Evolutionary conservation across 2,797 vertebrate genomes (phyloP).

Genomic region (Cossypha caffra): DNA sequence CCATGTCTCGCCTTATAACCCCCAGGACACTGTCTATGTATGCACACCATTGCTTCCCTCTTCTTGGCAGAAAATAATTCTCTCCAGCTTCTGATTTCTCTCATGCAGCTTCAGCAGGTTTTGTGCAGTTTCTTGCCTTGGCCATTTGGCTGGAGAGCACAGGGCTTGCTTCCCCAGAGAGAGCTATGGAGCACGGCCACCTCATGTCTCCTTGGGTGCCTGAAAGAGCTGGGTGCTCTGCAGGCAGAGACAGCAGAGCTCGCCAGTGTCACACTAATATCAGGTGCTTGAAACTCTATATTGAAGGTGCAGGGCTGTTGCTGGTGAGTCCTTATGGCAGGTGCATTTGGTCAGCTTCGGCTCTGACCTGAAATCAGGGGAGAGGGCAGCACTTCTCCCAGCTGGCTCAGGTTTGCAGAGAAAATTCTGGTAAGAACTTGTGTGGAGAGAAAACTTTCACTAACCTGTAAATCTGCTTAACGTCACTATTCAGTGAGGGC

Average conservation of each 20-base stretch:
- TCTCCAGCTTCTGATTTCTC: not conserved
- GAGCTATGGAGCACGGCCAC: not conserved
- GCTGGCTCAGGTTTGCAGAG: not conserved
- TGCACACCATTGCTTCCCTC: not conserved
- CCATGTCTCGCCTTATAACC: not conserved
- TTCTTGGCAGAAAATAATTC: not conserved
- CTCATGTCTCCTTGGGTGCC: not conserved
- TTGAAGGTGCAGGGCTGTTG: not conserved
- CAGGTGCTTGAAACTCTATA: slow-evolving; percentile 30
- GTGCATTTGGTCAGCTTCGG: slow-evolving; percentile 25
- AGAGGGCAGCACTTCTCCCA: not conserved
- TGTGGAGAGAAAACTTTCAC: not conserved
- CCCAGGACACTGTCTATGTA: not conserved
- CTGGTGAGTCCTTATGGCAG: not conserved
- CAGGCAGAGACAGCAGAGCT: not conserved
- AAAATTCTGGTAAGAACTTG: not conserved
- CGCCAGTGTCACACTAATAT: not conserved
- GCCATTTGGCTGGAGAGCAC: not conserved
- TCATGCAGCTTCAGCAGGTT: not conserved
- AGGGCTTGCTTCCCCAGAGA: not conserved
- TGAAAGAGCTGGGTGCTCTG: not conserved
- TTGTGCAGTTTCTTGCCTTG: not conserved
- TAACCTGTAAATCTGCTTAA: not conserved
- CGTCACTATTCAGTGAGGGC: not conserved
- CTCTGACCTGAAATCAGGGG: not conserved